Percentiles rank a stretch among this genome's conserved stretches.
Conservation (phyloP, 2,888 invertebrate species). For the Ditula angustiorana region DNA sequence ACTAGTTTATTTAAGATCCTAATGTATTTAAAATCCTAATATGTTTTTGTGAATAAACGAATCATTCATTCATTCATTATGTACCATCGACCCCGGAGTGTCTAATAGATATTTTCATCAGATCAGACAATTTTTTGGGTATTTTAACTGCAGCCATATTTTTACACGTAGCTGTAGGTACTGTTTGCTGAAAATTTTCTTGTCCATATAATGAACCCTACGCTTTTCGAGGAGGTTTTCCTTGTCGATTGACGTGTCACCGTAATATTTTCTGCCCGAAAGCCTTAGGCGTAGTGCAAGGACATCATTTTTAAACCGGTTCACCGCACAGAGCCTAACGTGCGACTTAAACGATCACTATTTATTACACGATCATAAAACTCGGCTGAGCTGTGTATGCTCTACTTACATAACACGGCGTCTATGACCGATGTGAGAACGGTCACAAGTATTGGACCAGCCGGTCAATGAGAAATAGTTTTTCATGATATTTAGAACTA, state of each 20-base stretch:
- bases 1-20: no score
- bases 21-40: no score
- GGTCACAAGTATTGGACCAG: background rate
- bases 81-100: no score
- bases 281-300: background rate
- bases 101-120: no score
- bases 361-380: slow-evolving; percentile 6
- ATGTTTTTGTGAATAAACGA: no score
- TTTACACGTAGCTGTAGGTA: no score
- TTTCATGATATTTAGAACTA: background rate
- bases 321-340: background rate
- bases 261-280: background rate
- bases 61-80: no score
- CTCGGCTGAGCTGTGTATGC: background rate
- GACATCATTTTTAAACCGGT: background rate
- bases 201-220: no score
- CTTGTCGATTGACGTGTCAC: background rate
- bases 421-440: background rate
- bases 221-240: background rate
- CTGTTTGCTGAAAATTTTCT: no score
- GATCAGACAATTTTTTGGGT: no score
- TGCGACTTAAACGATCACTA: slow-evolving; percentile 1
- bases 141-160: no score
- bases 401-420: background rate
- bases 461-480: background rate